Conservation (phyloP, 2,113 vertebrate genomes). For the Struthio camelus region DNA sequence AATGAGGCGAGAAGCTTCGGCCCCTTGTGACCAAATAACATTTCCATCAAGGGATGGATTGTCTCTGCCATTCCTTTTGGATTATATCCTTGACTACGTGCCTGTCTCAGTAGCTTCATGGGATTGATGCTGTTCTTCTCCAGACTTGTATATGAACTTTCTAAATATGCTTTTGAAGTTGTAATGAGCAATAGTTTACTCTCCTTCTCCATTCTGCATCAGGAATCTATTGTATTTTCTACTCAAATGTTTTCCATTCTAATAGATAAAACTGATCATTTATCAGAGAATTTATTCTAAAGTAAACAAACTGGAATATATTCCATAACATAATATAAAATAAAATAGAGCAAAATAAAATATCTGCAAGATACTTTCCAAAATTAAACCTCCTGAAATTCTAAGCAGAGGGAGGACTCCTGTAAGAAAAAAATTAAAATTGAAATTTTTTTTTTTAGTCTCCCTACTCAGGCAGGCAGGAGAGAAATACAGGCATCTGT, state of each 20-base stretch:
- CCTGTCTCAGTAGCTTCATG: background rate
- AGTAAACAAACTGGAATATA: background rate
- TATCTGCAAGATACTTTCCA: background rate
- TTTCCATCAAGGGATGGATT: background rate
- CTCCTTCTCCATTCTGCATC: background rate
- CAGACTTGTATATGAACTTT: background rate
- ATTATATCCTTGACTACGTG: background rate
- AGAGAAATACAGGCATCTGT: background rate
- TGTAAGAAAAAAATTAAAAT: background rate
- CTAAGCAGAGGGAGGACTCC: background rate
- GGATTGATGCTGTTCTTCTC: background rate
- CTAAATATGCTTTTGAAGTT: background rate
- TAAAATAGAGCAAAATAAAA: background rate
- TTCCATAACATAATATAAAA: background rate
- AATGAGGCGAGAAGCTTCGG: background rate
- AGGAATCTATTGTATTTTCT: background rate
- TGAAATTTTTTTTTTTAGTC: background rate
- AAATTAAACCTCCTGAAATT: background rate
- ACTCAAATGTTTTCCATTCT: background rate
- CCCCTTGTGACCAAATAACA: background rate
- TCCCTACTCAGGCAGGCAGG: background rate
- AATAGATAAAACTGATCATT: background rate
- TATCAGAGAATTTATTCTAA: background rate
- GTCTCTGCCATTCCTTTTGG: background rate
- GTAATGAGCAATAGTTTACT: background rate